Conservation (phyloP, 2,888 invertebrate species). For the Caenorhabditis zanzibari region DNA sequence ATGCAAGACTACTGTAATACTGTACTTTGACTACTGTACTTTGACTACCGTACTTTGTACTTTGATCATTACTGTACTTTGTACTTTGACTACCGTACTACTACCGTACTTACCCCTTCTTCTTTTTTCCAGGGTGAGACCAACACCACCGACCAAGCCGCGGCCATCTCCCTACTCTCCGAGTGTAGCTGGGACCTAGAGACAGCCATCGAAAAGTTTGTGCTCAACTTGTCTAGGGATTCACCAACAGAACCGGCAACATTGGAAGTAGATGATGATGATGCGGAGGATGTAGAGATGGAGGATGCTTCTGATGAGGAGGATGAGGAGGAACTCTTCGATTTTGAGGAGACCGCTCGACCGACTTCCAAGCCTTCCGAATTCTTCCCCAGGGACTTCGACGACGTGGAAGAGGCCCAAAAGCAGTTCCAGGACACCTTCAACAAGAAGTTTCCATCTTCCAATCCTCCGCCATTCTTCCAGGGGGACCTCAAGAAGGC, state of each 20-base stretch:
- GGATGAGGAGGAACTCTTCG: not conserved
- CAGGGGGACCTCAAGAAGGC: not conserved
- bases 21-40: no score
- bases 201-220: not conserved
- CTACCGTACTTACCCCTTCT: no score
- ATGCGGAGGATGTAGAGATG: not conserved
- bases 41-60: no score
- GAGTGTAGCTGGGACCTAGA: slow-evolving; percentile 1
- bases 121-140: not conserved
- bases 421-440: not conserved
- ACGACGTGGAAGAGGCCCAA: not conserved
- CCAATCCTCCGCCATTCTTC: not conserved
- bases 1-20: no score
- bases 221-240: not conserved
- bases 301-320: not conserved
- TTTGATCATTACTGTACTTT: no score
- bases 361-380: not conserved
- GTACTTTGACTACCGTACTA: no score
- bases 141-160: not conserved
- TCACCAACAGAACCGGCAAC: not conserved
- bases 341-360: no score
- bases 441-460: not conserved
- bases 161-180: not conserved
- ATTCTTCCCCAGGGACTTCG: not conserved
- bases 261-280: not conserved